Evolutionary conservation across 92 coral and sea anemone species (phyloP), one percentile per base, ranked within the genome.

Genomic region (Palythoa grandiflora): DNA sequence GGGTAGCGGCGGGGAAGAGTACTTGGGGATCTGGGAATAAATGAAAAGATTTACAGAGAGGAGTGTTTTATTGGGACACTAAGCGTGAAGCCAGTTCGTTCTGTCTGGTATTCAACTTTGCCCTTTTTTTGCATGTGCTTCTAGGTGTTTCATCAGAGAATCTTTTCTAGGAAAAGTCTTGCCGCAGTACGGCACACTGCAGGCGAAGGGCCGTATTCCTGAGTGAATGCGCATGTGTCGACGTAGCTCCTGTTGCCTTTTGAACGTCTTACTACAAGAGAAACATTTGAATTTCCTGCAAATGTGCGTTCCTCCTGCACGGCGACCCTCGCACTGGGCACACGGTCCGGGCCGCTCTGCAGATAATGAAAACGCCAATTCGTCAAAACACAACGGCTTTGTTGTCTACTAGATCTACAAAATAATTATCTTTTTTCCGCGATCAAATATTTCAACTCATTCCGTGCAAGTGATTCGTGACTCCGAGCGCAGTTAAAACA

Each of bases 191-290:
- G 51, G 81, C 28, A 71, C 87, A 65, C 66, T 72, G 28, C 90
- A 90, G 38, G 51, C 75, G 75, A 78, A 90, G 2, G 93, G 93
- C 63, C 87, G 73, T 60, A 85, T 86, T 51, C 93, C 93, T 38
- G 89, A 86, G 51, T 90, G 93, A 47, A 81, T 81, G 38, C 68
- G 71, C 75, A 48, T 20, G 75, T 81, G 86, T 71, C 86, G 86
- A 28, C 20, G 66, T 6, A 77, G 48, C 28, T 77, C 83, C 40
- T 77, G 83, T 36, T 55, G 65, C 36, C 83, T 77, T 37, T 77
- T 77, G 21, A 77, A 77, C 11, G 68, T 77, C 48, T 35, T 77
- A 55, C 21, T 54, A 57, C 83, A 77, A 1, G n/a, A 14, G 83
- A 48, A 52, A 38, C 83, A 77, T 54, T 28, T 53, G 68, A 77